Percentiles rank a stretch among this genome's conserved stretches.
Evolutionary conservation across 2,113 vertebrate genomes (phyloP).

Genomic region (Nibea albiflora): DNA sequence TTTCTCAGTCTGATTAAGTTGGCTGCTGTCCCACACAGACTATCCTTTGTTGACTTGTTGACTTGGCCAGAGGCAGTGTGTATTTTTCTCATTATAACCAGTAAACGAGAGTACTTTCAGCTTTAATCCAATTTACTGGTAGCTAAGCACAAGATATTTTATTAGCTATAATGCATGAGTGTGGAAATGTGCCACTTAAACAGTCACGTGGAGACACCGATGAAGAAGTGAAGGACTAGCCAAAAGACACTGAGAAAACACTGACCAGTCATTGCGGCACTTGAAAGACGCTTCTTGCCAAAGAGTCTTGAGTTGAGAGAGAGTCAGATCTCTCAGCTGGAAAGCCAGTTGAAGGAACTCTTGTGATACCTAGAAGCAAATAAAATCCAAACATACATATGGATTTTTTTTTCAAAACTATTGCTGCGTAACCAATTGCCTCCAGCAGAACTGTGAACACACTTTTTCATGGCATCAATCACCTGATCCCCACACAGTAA

Average conservation of each 20-base stretch:
- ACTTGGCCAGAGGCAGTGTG: slow-evolving; percentile 21
- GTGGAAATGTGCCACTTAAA: not conserved
- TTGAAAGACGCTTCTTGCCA: slow-evolving; percentile 87
- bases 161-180: not conserved
- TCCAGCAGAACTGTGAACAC: slow-evolving; percentile 5
- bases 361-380: slow-evolving; percentile 79
- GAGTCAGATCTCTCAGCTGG: slow-evolving; percentile 83
- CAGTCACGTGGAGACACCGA: not conserved
- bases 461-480: slow-evolving; percentile 9
- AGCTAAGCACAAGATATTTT: not conserved
- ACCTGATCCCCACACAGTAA: slow-evolving; percentile 17
- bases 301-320: slow-evolving; percentile 75
- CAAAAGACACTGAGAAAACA: slow-evolving; percentile 22
- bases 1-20: slow-evolving; percentile 24
- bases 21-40: slow-evolving; percentile 43
- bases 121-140: slow-evolving; percentile 22
- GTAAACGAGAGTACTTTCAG: slow-evolving; percentile 6
- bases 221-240: not conserved
- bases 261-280: slow-evolving; percentile 87
- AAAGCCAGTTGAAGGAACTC: slow-evolving; percentile 85
- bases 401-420: slow-evolving; percentile 1
- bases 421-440: not conserved
- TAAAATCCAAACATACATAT: slow-evolving; percentile 13
- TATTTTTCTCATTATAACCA: slow-evolving; percentile 23
- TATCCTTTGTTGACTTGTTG: slow-evolving; percentile 26